Evolutionary conservation across 2,113 vertebrate genomes (phyloP), one percentile per base, ranked within the genome.

Genomic region (Clupea harengus): DNA sequence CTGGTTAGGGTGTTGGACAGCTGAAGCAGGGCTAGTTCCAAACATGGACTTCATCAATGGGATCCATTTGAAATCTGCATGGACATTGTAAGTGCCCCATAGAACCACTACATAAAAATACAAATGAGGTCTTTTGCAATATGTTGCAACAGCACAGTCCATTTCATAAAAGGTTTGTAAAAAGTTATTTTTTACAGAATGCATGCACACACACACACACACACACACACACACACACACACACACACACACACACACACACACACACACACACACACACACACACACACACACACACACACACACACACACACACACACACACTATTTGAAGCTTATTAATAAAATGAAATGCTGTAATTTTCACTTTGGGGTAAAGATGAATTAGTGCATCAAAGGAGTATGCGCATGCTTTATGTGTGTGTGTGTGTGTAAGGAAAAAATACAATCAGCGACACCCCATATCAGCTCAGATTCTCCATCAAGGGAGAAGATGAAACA

Each of bases 1-100:
- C 32, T 90, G 85, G 86, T 81, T 89, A 78, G 84, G 90, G 89
- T 88, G 90, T 44, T 72, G 86, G 90, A 92, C 88, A 86, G 39
- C 89, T 87, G 86, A 9, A 32, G 67, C n/a, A 64, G 60, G 20
- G 60, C 20, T n/a, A 25, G 20, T 7, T 22, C n/a, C 60, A 64
- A 64, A 64, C 67, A 32, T 32, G 67, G 67, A 11, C 67, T 75
- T 13, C 67, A 78, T 78, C 72, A 32, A 15, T 15, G 13, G 28
- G 2, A 39, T 78, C 32, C 2, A 32, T 39, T 15, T 44, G 11
- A 78, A 78, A 32, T 78, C 72, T 44, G 28, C 72, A 10, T 17
- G 32, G 72, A 78, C 72, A 78, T 18, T 32, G 3, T 5, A 17
- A 11, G 28, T 39, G 25, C 28, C 25, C 11, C 72, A 39, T 2